Base-by-base conservation (phyloP, 2,888 invertebrate species). In the Hoplodrina ambigua region DNA sequence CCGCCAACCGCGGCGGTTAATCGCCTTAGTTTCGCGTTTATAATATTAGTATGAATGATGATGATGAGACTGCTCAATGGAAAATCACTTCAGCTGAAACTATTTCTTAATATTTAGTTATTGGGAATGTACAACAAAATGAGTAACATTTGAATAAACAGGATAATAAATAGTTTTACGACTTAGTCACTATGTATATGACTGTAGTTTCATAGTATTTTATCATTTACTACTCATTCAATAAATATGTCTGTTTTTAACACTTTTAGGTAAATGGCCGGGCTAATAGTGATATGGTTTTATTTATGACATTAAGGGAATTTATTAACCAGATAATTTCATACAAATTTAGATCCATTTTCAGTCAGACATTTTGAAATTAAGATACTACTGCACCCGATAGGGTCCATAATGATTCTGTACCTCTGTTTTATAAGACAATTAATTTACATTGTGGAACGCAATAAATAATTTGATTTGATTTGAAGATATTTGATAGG, bases 101-200 rank as follows among this genome's bases (percentile, higher is more conserved):
- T 41, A 10, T 37, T 46, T 46, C 46, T 2, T 1, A 46, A 46
- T 46, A 46, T 6, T 2, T 7, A 41, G 0, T 2, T 33, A 44
- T 59, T 72, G 55, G 62, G 62, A 63, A 76, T 72, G 55, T 59
- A 66, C 59, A 76, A 15, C 20, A 52, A 37, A 63, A 59, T 77
- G 78, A 77, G 59, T 69, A 61, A 72, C 25, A 58, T 65, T 62
- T 63, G 19, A 68, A 54, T 68, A 65, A 78, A 69, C 79, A 64
- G 80, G 75, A 76, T 19, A 76, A 76, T 67, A 67, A 67, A 59
- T 37, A 62, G 15, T 19, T 56, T 15, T 56, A 53, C 17, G 13
- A 33, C 41, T 75, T 72, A 76, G 72, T 76, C 75, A 76, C 17
- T 25, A 11, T 2, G 11, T 41, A 0, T 1, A 59, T 72, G 78